phyloP scores from a whole-genome alignment of 2,113 vertebrate genomes.

The Pachycephala philippinensis region DNA sequence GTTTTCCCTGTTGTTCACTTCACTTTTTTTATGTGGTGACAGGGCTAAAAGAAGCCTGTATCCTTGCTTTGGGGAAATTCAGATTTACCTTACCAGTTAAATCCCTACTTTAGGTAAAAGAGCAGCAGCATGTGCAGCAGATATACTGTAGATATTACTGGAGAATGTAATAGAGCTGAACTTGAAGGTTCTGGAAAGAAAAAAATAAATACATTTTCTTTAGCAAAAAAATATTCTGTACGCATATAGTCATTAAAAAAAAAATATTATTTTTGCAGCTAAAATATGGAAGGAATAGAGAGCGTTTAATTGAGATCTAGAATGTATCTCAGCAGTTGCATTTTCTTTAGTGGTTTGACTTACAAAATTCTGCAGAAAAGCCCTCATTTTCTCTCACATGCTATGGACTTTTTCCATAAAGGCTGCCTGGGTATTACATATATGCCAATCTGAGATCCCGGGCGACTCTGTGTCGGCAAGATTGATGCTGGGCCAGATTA shows the following conservation, averaged over 20 bases:
- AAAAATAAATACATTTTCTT: background rate
- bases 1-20: background rate
- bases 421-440: background rate
- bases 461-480: background rate
- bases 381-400: background rate
- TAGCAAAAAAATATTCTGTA: background rate
- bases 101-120: background rate
- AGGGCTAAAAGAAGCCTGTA: background rate
- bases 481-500: constrained; percentile 7
- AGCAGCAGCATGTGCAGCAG: background rate
- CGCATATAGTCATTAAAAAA: background rate
- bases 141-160: background rate
- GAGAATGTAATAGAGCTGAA: background rate
- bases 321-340: background rate
- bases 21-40: background rate
- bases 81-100: background rate
- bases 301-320: background rate
- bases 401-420: background rate
- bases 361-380: background rate
- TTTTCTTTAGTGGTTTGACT: background rate
- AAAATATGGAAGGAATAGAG: background rate
- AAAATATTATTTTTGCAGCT: background rate
- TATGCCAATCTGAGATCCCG: background rate
- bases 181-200: background rate
- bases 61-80: background rate